These are phyloP conservation scores for Cotesia vestalis DNA, from an alignment of 1,140 invertebrate genomes.

Conservation along the genomic window DNA sequence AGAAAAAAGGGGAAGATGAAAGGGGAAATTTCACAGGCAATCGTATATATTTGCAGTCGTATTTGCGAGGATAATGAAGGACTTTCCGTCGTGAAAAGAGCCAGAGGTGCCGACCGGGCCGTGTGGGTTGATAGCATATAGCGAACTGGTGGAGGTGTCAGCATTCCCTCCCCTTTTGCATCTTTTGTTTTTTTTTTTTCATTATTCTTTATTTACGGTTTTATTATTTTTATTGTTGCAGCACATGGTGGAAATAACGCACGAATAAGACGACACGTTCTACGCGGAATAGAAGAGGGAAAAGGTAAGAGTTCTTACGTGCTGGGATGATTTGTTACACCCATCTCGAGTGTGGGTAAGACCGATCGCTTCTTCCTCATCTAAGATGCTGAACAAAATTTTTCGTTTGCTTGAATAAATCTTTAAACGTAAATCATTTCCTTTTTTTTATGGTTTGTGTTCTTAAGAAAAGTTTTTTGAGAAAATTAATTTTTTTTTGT, in stretches of 20 bases:
- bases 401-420: neutral
- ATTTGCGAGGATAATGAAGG: slow-evolving; percentile 38
- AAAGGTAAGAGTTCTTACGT: slow-evolving; percentile 23
- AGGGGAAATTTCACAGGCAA: slow-evolving; percentile 21
- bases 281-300: neutral
- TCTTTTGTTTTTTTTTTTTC: neutral
- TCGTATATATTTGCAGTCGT: slow-evolving; percentile 26
- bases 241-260: neutral
- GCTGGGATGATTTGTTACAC: slow-evolving; percentile 37
- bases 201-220: neutral
- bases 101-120: slow-evolving; percentile 25
- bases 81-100: slow-evolving; percentile 34
- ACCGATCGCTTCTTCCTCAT: slow-evolving; percentile 34
- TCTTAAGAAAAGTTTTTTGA: too few species aligned
- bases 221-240: slow-evolving; percentile 4
- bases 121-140: slow-evolving; percentile 21
- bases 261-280: neutral
- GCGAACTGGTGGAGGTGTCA: slow-evolving; percentile 1
- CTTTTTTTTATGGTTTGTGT: too few species aligned
- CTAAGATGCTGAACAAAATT: slow-evolving; percentile 7
- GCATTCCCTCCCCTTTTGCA: slow-evolving; percentile 4
- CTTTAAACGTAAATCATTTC: too few species aligned
- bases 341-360: slow-evolving; percentile 36
- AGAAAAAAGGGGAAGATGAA: neutral
- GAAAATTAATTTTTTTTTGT: too few species aligned